These are phyloP conservation scores for Triplophysa siluroides DNA, from an alignment of 2,113 vertebrate genomes.

Conservation along the genomic window DNA sequence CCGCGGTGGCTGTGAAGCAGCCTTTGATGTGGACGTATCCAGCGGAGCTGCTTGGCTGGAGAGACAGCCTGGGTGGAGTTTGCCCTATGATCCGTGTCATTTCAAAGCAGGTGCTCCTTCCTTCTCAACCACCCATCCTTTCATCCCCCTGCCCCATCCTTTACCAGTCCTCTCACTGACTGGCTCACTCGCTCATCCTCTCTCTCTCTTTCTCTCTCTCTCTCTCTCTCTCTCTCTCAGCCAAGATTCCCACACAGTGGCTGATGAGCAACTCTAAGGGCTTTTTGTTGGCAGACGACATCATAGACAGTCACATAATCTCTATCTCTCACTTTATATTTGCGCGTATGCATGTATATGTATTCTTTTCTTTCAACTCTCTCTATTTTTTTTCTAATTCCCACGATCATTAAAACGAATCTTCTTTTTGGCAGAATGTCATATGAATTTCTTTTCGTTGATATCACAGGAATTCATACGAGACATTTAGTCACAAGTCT, in stretches of 20 bases:
- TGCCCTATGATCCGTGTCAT: constrained; percentile 58
- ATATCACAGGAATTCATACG: constrained; percentile 28
- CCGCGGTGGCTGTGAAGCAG: constrained; percentile 47
- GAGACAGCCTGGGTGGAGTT: constrained; percentile 50
- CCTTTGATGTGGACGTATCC: constrained; percentile 61
- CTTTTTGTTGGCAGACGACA: constrained; percentile 20
- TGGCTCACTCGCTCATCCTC: constrained; percentile 13
- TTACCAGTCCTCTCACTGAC: constrained; percentile 12
- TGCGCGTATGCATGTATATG: not conserved
- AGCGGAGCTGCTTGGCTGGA: constrained; percentile 53
- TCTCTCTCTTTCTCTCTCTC: not conserved
- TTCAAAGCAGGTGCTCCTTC: constrained; percentile 57
- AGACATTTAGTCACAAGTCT: constrained; percentile 42
- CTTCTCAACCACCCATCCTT: constrained; percentile 42
- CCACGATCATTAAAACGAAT: constrained; percentile 16
- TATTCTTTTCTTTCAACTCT: not conserved
- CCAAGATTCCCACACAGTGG: constrained; percentile 45
- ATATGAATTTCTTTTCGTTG: constrained; percentile 30
- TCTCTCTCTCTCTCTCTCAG: constrained; percentile 4
- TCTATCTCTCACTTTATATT: not conserved
- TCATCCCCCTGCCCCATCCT: constrained; percentile 45
- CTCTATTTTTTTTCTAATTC: constrained; percentile 7
- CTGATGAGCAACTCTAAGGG: constrained; percentile 40
- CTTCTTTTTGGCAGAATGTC: constrained; percentile 31
- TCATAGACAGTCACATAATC: constrained; percentile 23